Conservation (phyloP, 2,888 invertebrate species). For the Scrobipalpa atriplicella region DNA sequence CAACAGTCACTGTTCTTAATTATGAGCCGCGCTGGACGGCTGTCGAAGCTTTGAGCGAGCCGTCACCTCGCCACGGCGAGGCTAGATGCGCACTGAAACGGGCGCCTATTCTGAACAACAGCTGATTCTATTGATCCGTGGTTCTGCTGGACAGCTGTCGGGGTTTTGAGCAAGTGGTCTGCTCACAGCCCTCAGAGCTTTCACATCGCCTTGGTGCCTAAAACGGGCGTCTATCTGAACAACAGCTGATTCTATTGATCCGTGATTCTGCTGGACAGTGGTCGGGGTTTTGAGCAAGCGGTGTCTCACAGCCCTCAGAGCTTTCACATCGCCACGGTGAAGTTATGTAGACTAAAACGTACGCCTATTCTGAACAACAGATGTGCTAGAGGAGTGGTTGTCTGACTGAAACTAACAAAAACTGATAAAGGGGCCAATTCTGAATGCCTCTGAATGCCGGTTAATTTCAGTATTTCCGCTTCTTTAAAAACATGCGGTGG, state of each 20-base stretch:
- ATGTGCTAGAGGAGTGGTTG: too few species aligned
- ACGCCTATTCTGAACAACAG: too few species aligned
- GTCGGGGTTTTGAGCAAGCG: too few species aligned
- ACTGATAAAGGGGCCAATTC: too few species aligned
- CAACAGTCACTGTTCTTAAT: conserved; percentile 84
- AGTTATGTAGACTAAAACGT: too few species aligned
- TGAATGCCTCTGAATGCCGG: too few species aligned
- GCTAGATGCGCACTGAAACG: conserved; percentile 51
- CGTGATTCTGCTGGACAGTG: neutral
- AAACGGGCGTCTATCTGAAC: conserved; percentile 37
- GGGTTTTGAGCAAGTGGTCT: conserved; percentile 62
- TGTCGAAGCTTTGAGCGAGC: conserved; percentile 82
- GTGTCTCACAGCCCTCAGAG: too few species aligned
- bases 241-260: neutral
- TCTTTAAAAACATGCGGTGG: too few species aligned
- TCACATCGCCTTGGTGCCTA: conserved; percentile 43
- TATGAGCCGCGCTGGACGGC: conserved; percentile 81
- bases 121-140: conserved; percentile 6
- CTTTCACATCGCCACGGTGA: too few species aligned
- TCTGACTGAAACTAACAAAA: too few species aligned
- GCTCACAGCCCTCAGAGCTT: too few species aligned
- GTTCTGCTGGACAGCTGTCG: conserved; percentile 66
- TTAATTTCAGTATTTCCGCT: too few species aligned
- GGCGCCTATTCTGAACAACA: conserved; percentile 35
- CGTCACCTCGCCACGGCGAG: conserved; percentile 77